Base-by-base conservation (phyloP, 2,113 vertebrate species). In the Ageneiosus marmoratus region DNA sequence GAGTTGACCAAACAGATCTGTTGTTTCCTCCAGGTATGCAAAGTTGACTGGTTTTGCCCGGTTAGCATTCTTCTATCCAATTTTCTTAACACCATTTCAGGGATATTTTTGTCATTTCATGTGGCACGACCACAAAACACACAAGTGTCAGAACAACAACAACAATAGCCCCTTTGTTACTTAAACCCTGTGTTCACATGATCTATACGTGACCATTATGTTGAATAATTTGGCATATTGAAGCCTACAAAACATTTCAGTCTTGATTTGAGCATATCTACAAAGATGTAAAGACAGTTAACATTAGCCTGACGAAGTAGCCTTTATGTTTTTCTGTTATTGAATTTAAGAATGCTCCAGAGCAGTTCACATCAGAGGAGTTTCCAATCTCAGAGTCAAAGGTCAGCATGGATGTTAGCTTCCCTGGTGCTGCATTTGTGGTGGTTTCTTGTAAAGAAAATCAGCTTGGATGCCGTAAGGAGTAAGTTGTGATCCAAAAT, bases 1-100 rank as follows among this genome's bases (percentile, higher is more conserved):
- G 98, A 99, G 67, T 96, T 99, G 86, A 97, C 96, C 0, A 98
- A 95, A 72, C 98, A 99, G 92, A 97, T 99, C 91, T 99, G 97
- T 86, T 96, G 96, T 83, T 99, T 99, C 84, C 90, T 99, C 15
- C 98, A 98, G 97, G 98, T 97, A 79, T 10, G 4, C 27, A 51
- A 5, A 15, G 44, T 46, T 72, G 1, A 7, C 12, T 72, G 69
- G 37, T 69, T 69, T 58, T 67, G 63, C 22, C 67, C 22, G 44
- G 11, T 70, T 46, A 2, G 5, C 41, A n/a, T 67, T 10, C 65
- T 44, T 24, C 11, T 37, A 69, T 69, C 20, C 24, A 37, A 37
- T 16, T 4, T 44, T 44, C 37, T 44, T 44, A 44, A 70, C 13
- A 70, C 0, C 4, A 44, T 70, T 13, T 44, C 5, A 44, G 1